Evolutionary conservation across 2,113 vertebrate genomes (phyloP).

Genomic region (Neolamprologus cancellatus): DNA sequence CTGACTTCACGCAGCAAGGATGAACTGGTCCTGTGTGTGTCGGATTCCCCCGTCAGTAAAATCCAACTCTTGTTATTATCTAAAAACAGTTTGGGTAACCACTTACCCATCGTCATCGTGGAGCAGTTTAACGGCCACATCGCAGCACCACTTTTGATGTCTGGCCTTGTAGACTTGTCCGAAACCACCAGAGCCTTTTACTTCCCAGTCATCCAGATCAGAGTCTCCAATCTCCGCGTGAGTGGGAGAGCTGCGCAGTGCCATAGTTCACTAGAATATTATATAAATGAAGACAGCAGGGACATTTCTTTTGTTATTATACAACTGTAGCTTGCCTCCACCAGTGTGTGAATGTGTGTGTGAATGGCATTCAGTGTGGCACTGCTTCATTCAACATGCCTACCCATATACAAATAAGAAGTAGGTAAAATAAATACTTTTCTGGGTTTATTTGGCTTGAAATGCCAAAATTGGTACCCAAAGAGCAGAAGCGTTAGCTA

Average conservation of each 20-base stretch:
- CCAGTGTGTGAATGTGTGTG: background rate
- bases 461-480: background rate
- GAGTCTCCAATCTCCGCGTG: background rate
- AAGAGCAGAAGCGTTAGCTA: background rate
- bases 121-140: conserved; percentile 57
- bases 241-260: background rate
- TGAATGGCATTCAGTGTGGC: background rate
- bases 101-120: conserved; percentile 52
- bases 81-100: background rate
- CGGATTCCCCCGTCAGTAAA: background rate
- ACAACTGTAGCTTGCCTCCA: background rate
- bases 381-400: background rate
- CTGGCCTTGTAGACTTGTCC: conserved; percentile 64
- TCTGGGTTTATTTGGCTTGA: background rate
- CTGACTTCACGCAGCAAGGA: conserved; percentile 48
- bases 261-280: conserved; percentile 48
- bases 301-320: background rate
- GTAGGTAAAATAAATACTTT: background rate
- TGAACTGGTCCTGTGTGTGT: conserved; percentile 3
- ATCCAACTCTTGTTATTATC: background rate
- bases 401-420: background rate
- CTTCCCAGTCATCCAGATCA: conserved; percentile 23
- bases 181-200: conserved; percentile 66
- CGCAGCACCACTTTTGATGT: conserved; percentile 35
- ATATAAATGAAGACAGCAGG: background rate